Evolutionary conservation across 1,140 invertebrate species (phyloP).

Genomic region (Leucophenga varia): DNA sequence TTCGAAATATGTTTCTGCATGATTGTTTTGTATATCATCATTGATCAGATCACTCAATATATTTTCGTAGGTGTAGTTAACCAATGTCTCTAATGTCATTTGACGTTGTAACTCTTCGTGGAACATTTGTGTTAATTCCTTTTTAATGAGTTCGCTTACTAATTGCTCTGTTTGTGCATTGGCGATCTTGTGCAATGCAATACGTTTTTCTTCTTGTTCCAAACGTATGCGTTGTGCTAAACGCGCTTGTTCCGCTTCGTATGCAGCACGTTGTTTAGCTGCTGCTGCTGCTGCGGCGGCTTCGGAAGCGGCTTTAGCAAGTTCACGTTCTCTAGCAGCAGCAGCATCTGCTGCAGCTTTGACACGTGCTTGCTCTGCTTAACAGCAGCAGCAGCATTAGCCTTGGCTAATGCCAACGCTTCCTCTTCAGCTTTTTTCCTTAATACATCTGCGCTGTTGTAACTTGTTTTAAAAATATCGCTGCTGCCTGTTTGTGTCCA

Average conservation of each 20-base stretch:
- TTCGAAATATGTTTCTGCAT: constrained; percentile 21
- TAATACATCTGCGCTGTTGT: too few relatives aligned
- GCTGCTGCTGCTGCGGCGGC: constrained; percentile 24
- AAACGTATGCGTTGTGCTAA: constrained; percentile 3
- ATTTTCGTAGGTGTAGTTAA: constrained; percentile 1
- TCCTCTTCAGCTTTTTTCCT: constrained; percentile 15
- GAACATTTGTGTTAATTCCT: constrained; percentile 10
- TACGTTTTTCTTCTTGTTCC: background rate
- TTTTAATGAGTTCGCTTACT: background rate
- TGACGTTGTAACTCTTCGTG: background rate
- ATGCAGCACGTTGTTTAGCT: constrained; percentile 13
- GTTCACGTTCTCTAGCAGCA: constrained; percentile 16
- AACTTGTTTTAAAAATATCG: too few relatives aligned
- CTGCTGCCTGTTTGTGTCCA: constrained; percentile 5
- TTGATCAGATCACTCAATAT: constrained; percentile 40
- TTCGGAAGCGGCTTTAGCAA: constrained; percentile 27
- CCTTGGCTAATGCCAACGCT: constrained; percentile 22
- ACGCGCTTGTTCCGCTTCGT: constrained; percentile 13
- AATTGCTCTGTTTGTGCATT: background rate
- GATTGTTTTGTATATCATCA: constrained; percentile 55
- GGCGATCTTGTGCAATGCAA: background rate
- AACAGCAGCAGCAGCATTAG: constrained; percentile 26
- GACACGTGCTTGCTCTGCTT: constrained; percentile 33
- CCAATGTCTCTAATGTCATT: too few relatives aligned
- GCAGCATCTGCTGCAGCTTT: constrained; percentile 26